Evolutionary conservation across 1,140 invertebrate species (phyloP).

Genomic region (Papilio polytes): DNA sequence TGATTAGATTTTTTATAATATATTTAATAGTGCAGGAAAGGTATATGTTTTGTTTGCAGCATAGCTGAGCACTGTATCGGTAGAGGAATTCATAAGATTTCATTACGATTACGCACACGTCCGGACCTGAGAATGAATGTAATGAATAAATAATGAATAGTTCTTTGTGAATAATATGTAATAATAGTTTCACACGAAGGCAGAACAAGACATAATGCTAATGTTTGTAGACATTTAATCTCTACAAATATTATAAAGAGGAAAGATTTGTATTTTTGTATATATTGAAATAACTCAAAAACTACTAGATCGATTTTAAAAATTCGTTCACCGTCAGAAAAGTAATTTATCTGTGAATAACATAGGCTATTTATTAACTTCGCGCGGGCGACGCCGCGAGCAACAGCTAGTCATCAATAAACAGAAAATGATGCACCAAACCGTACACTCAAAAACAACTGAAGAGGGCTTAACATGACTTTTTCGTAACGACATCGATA

Average conservation of each 20-base stretch:
- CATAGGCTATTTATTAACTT: too few relatives aligned
- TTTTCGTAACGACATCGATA: too few relatives aligned
- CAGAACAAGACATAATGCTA: neutral
- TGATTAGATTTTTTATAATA: conserved; percentile 11
- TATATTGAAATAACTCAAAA: too few relatives aligned
- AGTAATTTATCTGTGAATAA: too few relatives aligned
- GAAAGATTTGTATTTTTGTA: too few relatives aligned
- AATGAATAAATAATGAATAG: conserved; percentile 43
- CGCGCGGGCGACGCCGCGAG: too few relatives aligned
- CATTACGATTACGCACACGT: conserved; percentile 44
- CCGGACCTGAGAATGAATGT: conserved; percentile 36
- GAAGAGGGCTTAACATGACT: too few relatives aligned
- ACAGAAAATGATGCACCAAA: neutral
- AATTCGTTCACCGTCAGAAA: too few relatives aligned
- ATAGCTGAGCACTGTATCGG: conserved; percentile 3
- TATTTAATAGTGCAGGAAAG: conserved; percentile 2
- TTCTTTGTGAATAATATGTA: conserved; percentile 41
- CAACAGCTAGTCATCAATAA: too few relatives aligned
- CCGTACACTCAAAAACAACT: neutral
- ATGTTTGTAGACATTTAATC: too few relatives aligned
- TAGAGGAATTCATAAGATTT: conserved; percentile 43
- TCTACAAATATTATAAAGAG: too few relatives aligned
- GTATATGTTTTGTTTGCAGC: conserved; percentile 34
- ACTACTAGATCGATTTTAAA: too few relatives aligned
- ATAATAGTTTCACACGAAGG: neutral